Evolutionary conservation across 1,140 invertebrate species (phyloP).

Genomic region (Eupristina koningsbergeri): DNA sequence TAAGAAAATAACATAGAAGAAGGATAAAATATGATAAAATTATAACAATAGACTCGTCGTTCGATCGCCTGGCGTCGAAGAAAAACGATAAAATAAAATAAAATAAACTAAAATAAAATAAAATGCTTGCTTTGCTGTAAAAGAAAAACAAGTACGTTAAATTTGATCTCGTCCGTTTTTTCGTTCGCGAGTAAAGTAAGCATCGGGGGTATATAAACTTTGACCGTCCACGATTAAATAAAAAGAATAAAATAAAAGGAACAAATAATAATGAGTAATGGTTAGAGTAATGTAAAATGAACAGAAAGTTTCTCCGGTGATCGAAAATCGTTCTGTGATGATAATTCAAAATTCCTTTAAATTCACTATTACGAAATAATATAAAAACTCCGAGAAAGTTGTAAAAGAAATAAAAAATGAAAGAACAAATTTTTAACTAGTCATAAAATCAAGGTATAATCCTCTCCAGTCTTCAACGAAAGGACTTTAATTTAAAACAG

Average conservation of each 20-base stretch:
- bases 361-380: neutral
- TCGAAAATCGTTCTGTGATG: conserved; percentile 27
- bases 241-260: conserved; percentile 29
- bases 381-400: conserved; percentile 11
- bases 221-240: conserved; percentile 47
- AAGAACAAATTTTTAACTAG: conserved; percentile 61
- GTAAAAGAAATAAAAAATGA: conserved; percentile 20
- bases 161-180: conserved; percentile 45
- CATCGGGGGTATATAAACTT: conserved; percentile 42
- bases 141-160: conserved; percentile 33
- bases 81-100: neutral
- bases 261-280: conserved; percentile 38
- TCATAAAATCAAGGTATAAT: conserved; percentile 60
- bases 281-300: conserved; percentile 19
- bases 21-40: conserved; percentile 8
- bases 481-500: conserved; percentile 46
- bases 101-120: neutral
- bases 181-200: conserved; percentile 37
- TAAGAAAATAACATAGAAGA: conserved; percentile 10
- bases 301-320: conserved; percentile 13
- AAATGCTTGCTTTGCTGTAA: conserved; percentile 28
- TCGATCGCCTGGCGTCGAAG: conserved; percentile 27
- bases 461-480: conserved; percentile 56
- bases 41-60: conserved; percentile 31
- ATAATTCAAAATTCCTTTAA: conserved; percentile 31